phyloP scores from a whole-genome alignment of 23 tunicate species.

The Styela plicata region DNA sequence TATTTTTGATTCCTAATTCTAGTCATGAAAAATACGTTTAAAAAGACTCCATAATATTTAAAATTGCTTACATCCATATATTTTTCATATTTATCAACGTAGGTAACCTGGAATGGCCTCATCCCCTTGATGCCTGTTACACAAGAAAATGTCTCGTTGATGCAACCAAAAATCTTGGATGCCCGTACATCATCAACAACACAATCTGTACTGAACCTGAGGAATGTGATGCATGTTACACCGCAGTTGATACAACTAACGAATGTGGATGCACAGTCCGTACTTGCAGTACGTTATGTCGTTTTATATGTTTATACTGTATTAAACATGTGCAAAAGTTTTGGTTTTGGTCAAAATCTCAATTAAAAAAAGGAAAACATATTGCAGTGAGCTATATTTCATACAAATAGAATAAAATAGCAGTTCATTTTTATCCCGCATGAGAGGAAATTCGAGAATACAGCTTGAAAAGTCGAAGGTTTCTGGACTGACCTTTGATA shows the following conservation, averaged over 20 bases:
- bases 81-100: too few relatives aligned
- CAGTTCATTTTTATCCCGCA: too few relatives aligned
- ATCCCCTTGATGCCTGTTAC: slow-evolving; percentile 42
- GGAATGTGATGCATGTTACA: slow-evolving; percentile 46
- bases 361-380: too few relatives aligned
- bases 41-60: too few relatives aligned
- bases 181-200: slow-evolving; percentile 48
- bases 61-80: too few relatives aligned
- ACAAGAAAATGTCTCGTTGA: slow-evolving; percentile 41
- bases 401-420: too few relatives aligned
- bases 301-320: background rate
- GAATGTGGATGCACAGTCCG: slow-evolving; percentile 43
- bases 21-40: too few relatives aligned
- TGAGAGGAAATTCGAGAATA: too few relatives aligned
- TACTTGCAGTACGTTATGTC: slow-evolving; percentile 27
- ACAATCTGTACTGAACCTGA: slow-evolving; percentile 52
- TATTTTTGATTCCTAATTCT: too few relatives aligned
- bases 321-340: background rate
- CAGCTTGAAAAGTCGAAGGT: too few relatives aligned
- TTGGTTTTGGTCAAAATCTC: background rate
- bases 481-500: too few relatives aligned
- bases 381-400: too few relatives aligned
- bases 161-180: slow-evolving; percentile 37
- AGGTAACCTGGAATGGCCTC: slow-evolving; percentile 24
- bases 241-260: slow-evolving; percentile 40